phyloP scores from a whole-genome alignment of 1,140 invertebrate genomes.

The Ganaspis sp. region DNA sequence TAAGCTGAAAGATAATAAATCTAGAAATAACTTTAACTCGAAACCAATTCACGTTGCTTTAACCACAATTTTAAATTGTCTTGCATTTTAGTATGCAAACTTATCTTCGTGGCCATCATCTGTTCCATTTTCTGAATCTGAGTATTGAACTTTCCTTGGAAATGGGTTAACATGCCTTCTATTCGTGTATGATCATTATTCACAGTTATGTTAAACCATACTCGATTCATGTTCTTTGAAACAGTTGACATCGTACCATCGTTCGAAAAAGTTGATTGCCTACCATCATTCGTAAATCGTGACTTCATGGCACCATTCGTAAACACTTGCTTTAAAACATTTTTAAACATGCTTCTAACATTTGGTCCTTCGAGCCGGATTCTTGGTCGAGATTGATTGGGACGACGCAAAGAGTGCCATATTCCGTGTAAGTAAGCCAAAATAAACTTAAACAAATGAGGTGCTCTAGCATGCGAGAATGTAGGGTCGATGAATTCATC shows the following conservation, averaged over 20 bases:
- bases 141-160: background rate
- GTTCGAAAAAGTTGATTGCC: background rate
- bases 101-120: background rate
- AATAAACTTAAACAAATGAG: no score
- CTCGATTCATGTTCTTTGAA: background rate
- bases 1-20: background rate
- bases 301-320: background rate
- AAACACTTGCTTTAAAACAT: no score
- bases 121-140: background rate
- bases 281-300: no score
- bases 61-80: background rate
- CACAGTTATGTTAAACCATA: background rate
- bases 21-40: no score
- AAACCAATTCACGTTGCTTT: background rate
- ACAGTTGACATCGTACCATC: background rate
- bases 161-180: background rate
- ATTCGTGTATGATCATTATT: background rate
- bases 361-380: no score
- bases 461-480: no score
- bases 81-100: background rate
- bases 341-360: no score
- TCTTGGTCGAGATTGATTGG: no score
- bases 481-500: no score
- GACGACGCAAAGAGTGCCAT: no score
- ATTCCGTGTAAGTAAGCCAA: no score